A percentile compares a stretch with the other conserved stretches of the same genome.
phyloP scores from a whole-genome alignment of 1,140 invertebrate genomes.

The Drosophila punjabiensis region DNA sequence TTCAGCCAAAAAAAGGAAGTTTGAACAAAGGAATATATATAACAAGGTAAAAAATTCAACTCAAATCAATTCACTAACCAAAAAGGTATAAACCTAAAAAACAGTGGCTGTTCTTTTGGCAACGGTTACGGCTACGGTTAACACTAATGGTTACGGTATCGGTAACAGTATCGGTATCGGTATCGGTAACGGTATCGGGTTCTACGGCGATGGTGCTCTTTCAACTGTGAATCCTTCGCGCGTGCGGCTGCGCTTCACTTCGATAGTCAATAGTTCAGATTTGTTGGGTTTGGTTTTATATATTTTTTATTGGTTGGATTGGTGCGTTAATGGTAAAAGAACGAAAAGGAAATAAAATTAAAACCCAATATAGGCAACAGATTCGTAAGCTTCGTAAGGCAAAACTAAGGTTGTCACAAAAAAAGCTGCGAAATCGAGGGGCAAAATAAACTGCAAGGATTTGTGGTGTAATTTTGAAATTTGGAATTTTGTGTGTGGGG shows the following conservation, averaged over 20 bases:
- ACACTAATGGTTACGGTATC: conserved; percentile 35
- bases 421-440: conserved; percentile 35
- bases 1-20: conserved; percentile 25
- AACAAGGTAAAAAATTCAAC: conserved; percentile 32
- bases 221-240: conserved; percentile 86
- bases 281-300: conserved; percentile 50
- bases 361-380: conserved; percentile 70
- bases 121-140: conserved; percentile 44
- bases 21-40: conserved; percentile 14
- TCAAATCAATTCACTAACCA: conserved; percentile 71
- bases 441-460: conserved; percentile 11
- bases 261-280: conserved; percentile 44
- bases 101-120: conserved; percentile 62
- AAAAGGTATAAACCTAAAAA: conserved; percentile 68
- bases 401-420: conserved; percentile 41
- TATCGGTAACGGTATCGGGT: conserved; percentile 35
- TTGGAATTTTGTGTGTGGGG: conserved; percentile 47
- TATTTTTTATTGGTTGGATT: conserved; percentile 61
- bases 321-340: conserved; percentile 80
- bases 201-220: conserved; percentile 83
- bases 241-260: conserved; percentile 88
- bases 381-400: conserved; percentile 59
- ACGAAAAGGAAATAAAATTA: conserved; percentile 64
- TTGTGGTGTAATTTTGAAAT: conserved; percentile 47
- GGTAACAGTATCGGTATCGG: conserved; percentile 39